These are phyloP conservation scores for Novumbra hubbsi DNA, from an alignment of 2,797 vertebrate genomes.

Conservation along the genomic window DNA sequence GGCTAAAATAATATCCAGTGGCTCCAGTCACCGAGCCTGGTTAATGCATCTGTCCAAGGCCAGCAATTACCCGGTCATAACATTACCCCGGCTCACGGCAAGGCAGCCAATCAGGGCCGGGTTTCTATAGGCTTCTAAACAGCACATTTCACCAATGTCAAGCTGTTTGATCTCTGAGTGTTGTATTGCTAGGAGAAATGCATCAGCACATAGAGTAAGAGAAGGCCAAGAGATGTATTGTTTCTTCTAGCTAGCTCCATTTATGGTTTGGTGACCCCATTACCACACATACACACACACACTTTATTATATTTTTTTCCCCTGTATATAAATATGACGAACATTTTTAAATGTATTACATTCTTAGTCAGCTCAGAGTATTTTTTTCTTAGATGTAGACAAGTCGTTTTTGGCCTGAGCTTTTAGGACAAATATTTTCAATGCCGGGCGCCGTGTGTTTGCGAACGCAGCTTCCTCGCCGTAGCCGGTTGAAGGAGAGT, in stretches of 20 bases:
- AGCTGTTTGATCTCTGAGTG: slow-evolving; percentile 85
- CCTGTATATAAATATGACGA: neutral
- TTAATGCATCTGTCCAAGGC: slow-evolving; percentile 91
- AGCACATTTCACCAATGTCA: slow-evolving; percentile 80
- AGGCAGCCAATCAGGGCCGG: slow-evolving; percentile 80
- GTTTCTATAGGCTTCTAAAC: slow-evolving; percentile 13
- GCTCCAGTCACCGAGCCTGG: slow-evolving; percentile 86
- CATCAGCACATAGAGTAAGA: slow-evolving; percentile 1
- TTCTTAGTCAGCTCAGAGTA: neutral
- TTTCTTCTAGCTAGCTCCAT: slow-evolving; percentile 7
- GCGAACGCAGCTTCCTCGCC: neutral
- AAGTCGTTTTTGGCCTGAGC: neutral
- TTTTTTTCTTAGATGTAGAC: neutral
- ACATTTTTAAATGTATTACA: neutral
- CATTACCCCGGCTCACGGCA: slow-evolving; percentile 75
- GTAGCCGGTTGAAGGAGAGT: slow-evolving; percentile 11
- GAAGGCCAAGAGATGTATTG: slow-evolving; percentile 17
- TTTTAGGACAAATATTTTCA: neutral
- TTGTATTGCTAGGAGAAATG: slow-evolving; percentile 74
- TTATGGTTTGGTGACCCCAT: neutral
- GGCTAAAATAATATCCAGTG: slow-evolving; percentile 90
- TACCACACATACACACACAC: neutral
- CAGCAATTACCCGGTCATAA: slow-evolving; percentile 88
- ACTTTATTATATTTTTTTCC: neutral
- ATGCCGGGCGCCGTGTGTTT: no score